Evolutionary conservation across 2,888 invertebrate species (phyloP), one percentile per base, ranked within the genome.

Genomic region (Lumbricus terrestris): DNA sequence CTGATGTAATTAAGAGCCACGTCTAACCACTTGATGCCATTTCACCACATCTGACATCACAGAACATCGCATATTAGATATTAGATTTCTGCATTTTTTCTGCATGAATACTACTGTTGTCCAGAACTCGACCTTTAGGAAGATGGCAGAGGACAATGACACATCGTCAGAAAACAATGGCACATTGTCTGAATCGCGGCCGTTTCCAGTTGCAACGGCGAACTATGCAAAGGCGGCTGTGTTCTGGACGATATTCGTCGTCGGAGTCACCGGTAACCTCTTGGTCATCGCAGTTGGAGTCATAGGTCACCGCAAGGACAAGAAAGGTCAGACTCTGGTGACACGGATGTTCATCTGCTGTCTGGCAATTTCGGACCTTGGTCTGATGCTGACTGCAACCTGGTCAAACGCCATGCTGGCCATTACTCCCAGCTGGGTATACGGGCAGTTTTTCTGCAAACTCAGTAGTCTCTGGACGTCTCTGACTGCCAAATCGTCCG

Each of bases 291-390:
- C 35, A 5, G 23, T 34, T 15, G 20, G 20, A 1, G 34, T 40
- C 88, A 37, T 23, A 38, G 8, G 37, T 6, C 37, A 37, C 23
- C 11, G 40, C 29, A 37, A 29, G 11, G 15, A 15, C 13, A n/a
- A 38, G 15, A 16, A 42, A 2, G 42, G 15, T 16, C 38, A 38
- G 38, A 38, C 38, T 38, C 35, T 34, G n/a, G 40, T 88, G 33
- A 88, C 88, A 29, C 34, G 20, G 88, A 88, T 40, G 37, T 88
- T 38, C 88, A 88, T 88, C 88, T 88, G 37, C 88, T 88, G 13
- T 1, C 37, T 88, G 88, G 88, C 88, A 1, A 23, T 35, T 4
- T 88, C 88, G 8, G 88, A 88, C 37, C 88, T 88, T 6, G 88
- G 88, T 11, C 13, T 88, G 40, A 37, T 88, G 88, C 37, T 88